These are phyloP conservation scores for Melanotaenia parkinsoni DNA, from an alignment of 2,797 vertebrate genomes.

Conservation along the genomic window DNA sequence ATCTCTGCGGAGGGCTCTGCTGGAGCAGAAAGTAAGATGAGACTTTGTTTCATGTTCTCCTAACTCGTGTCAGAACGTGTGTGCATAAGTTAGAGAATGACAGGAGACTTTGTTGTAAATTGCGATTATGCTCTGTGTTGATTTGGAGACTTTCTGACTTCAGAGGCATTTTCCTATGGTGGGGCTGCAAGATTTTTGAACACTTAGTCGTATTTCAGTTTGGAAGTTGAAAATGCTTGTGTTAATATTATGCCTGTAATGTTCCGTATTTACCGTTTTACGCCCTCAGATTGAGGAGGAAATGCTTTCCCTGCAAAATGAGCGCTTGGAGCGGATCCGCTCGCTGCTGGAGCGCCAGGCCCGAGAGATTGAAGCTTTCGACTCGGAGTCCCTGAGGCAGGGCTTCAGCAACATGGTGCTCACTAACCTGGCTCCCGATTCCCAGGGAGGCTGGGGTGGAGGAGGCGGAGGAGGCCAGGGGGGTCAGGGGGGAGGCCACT, in stretches of 20 bases:
- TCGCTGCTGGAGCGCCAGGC: constrained; percentile 97
- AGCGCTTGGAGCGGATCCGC: constrained; percentile 96
- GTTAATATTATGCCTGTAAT: not conserved
- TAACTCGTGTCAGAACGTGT: not conserved
- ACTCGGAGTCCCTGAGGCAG: constrained; percentile 98
- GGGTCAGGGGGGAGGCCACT: constrained; percentile 72
- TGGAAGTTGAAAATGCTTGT: not conserved
- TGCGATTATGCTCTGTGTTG: too few relatives aligned
- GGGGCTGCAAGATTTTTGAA: not conserved
- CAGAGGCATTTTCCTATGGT: not conserved
- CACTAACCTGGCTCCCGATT: constrained; percentile 93
- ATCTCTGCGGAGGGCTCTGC: constrained; percentile 92
- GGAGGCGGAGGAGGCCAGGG: constrained; percentile 82
- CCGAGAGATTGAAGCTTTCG: constrained; percentile 96
- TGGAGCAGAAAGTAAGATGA: constrained; percentile 92
- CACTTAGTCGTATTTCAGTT: not conserved
- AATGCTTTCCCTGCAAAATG: constrained; percentile 95
- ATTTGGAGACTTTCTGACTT: not conserved
- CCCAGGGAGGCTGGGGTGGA: constrained; percentile 91
- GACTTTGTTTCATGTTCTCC: not conserved
- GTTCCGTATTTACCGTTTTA: not conserved
- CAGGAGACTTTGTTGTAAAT: not conserved
- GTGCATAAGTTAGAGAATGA: not conserved
- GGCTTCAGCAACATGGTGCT: constrained; percentile 99
- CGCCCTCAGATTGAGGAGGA: constrained; percentile 94